Conservation (phyloP, 2,888 invertebrate species). For the Drosophila nigricruria region DNA sequence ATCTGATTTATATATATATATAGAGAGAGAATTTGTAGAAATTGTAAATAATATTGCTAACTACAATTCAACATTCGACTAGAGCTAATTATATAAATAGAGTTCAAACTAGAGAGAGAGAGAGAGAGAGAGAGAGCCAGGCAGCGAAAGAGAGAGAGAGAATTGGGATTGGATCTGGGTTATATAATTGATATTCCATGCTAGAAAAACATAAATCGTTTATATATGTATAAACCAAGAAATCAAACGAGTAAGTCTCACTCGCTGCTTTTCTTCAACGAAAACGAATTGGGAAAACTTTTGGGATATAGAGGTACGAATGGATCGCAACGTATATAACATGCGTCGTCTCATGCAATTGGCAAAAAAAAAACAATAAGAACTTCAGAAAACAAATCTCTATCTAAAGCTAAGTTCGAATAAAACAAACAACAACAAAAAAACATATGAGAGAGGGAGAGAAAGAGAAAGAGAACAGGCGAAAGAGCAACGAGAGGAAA, state of each 20-base stretch:
- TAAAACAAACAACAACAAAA: slow-evolving; percentile 12
- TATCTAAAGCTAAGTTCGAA: slow-evolving; percentile 31
- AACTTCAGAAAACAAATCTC: slow-evolving; percentile 40
- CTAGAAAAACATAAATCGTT: slow-evolving; percentile 20
- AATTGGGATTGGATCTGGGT: neutral
- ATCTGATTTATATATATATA: neutral
- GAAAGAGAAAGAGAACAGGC: slow-evolving; percentile 11
- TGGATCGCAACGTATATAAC: slow-evolving; percentile 16
- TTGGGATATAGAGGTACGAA: no score
- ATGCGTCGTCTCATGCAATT: slow-evolving; percentile 50
- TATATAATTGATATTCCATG: slow-evolving; percentile 10
- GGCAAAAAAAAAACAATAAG: slow-evolving; percentile 46
- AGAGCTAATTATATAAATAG: slow-evolving; percentile 11
- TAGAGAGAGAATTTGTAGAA: neutral
- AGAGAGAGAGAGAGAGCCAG: neutral
- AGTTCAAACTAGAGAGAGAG: slow-evolving; percentile 1
- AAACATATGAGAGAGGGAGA: slow-evolving; percentile 21
- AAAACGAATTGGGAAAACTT: neutral
- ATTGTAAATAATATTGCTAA: slow-evolving; percentile 11
- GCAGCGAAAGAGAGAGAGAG: slow-evolving; percentile 4
- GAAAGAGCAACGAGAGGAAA: slow-evolving; percentile 27
- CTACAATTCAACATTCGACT: slow-evolving; percentile 31
- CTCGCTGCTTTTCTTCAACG: neutral
- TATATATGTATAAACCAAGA: neutral
- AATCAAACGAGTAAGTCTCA: neutral